Evolutionary conservation across 35 echinoderm and acorn worm genomes (phyloP), one percentile per base, ranked within the genome.

Genomic region (Heliocidaris tuberculata): DNA sequence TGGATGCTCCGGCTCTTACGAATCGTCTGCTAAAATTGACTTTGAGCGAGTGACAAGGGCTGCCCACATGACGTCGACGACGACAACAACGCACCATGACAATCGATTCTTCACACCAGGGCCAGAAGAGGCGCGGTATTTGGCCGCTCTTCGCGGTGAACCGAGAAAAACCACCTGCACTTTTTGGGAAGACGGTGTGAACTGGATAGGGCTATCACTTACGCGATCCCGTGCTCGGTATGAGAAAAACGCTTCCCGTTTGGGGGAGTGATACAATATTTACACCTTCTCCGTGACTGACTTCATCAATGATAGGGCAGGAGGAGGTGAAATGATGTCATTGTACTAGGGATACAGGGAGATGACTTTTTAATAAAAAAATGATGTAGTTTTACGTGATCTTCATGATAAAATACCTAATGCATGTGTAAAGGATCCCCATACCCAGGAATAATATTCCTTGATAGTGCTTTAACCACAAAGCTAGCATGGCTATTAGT

Each of bases 71-170:
- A 78, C 65, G 17, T 4, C 19, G 65, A 78, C 65, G 7, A 78
- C 15, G 27, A 78, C 59, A 60, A 60, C 59, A 4, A 78, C 65
- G 65, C 65, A 78, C 19, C 65, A 24, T 78, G 65, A 78, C 65
- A 78, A 78, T 78, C 65, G 65, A 78, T 78, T 78, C 65, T 78
- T 78, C 65, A 78, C 65, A 78, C 65, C 65, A 78, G 65, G 65
- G 65, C 65, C 65, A 78, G 65, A 78, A 78, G 27, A 78, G 65
- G 65, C 65, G 65, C 65, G 65, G 65, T n/a, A n/a, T 78, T 78
- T 78, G 65, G 65, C 65, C 65, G 65, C 27, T 78, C 65, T 27
- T 78, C 65, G 65, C 65, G 21, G 65, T 78, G 65, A 78, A 78
- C 65, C 65, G 65, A 78, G 65, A 78, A 78, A 78, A 78, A 78